Evolutionary conservation across 2,888 invertebrate species (phyloP), one percentile per base, ranked within the genome.

Genomic region (Epinotia nisella): DNA sequence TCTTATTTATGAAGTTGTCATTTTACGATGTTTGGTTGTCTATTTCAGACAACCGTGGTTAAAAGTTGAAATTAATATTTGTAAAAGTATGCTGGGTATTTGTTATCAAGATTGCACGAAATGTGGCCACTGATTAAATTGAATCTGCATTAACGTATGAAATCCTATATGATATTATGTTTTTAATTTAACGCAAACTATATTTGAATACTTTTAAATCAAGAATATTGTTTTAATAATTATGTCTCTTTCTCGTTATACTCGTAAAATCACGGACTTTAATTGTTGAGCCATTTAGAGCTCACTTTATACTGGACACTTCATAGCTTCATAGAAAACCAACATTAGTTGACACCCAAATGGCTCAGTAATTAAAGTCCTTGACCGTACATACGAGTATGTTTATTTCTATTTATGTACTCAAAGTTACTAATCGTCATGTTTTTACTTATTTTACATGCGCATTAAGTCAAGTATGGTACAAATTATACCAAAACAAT

Each of bases 401-500:
- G n/a, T n/a, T n/a, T n/a, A n/a, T n/a, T n/a, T n/a, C n/a, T n/a
- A n/a, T 55, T 65, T 64, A 19, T 13, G 19, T 13, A 39, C 17
- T 60, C 49, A 60, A 60, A 10, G 11, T 51, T 53, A 51, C 64
- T 53, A 41, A 60, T 5, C 39, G n/a, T 56, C 17, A 29, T 45
- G 17, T 45, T 45, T 10, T n/a, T 7, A 35, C 7, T 35, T 9
- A 35, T 35, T 4, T 49, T 49, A n/a, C 7, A 56, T 17, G 7
- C 3, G n/a, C 41, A 7, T 24, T 39, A 35, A 45, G 10, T 59
- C 58, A 49, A 56, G 7, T 59, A 56, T 56, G 35, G 59, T 68
- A 59, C 67, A 68, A 70, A 67, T 64, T 56, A 64, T 76, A 70
- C 75, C 70, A 75, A 75, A 76, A 45, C 11, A 58, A 71, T 58